Evolutionary conservation across 2,113 vertebrate genomes (phyloP), one percentile per base, ranked within the genome.

Genomic region (Brienomyrus longianalis): DNA sequence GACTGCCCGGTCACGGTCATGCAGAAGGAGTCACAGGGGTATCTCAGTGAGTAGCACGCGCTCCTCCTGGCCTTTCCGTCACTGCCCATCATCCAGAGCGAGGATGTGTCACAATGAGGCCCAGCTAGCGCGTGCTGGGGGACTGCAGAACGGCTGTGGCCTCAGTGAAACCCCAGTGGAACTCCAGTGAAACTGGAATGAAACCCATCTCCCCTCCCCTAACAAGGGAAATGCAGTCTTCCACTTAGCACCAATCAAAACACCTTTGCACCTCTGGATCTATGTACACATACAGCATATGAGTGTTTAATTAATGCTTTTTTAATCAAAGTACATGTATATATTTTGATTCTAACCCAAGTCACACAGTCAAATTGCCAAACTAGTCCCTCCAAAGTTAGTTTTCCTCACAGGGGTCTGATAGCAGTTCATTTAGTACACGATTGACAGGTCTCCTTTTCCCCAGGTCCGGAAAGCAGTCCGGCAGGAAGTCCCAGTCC

Each of bases 1-100:
- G 98, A 99, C 95, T 99, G 98, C 95, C 98, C 98, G 2, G 98
- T 99, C 94, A 99, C 98, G 85, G 95, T 97, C 94, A 97, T 98
- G 96, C 98, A 99, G 95, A 97, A 98, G 95, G 98, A 98, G 92
- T 95, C 97, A 0, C 98, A 98, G 96, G 97, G 97, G 93, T 99
- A 98, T 95, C 94, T 97, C 95, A 98, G 98, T 98, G 97, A 98
- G 98, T 98, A 96, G 90, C 91, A 88, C 47, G 51, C 39, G 2
- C 23, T 43, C 84, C 54, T 17, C 23, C 86, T 90, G 56, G 8
- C 50, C n/a, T 6, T 15, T 48, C 11, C 11, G 2, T 10, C n/a
- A 11, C 23, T 27, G 59, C 8, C 23, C 59, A 48, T 86, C 45
- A 86, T 52, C 45, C 84, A n/a, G 23, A 50, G 45, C 11, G 19